Base-by-base conservation (phyloP, 2,888 invertebrate genomes). In the Matsumyia berberina region DNA sequence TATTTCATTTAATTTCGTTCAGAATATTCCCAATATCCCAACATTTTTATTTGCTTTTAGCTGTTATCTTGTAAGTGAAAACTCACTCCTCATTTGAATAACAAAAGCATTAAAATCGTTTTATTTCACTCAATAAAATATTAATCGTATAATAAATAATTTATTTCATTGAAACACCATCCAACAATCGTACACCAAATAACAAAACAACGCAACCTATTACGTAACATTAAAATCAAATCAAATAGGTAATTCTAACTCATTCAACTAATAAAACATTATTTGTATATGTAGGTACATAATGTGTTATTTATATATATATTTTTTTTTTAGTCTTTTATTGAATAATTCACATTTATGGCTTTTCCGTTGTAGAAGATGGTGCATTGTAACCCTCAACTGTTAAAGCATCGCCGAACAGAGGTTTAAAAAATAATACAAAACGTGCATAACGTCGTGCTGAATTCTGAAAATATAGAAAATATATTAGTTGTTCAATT, bases 391-490 rank as follows among this genome's bases (percentile, higher is more conserved):
- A 93, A 4, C 96, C 96, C 90, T 96, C 95, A 86, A 95, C 95
- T 86, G 95, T 94, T 89, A 96, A 94, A 9, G 93, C 93, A n/a
- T 94, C 94, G 12, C 95, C 94, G 90, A 96, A 94, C 79, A 96
- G 91, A 2, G 96, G 96, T 88, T 95, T 94, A 92, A 96, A 95
- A 46, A 96, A 93, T 72, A 96, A 93, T 87, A 96, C 91, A 88
- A 96, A 93, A 24, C 94, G 93, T 89, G 95, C 95, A 88, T 95
- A 95, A 74, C 96, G 93, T 86, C 95, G 93, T 33, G 96, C 96
- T 4, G 96, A 95, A 91, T 95, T 96, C 96, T 96, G 93, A 19
- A 94, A 94, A 86, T 42, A 67, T 49, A 86, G 64, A 44, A 57
- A 66, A 44, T 8, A n/a, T n/a, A n/a, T n/a, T n/a, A n/a, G n/a